Percentiles rank a stretch among this genome's conserved stretches.
phyloP scores from a whole-genome alignment of 1,140 invertebrate genomes.

The Drosophila asahinai region DNA sequence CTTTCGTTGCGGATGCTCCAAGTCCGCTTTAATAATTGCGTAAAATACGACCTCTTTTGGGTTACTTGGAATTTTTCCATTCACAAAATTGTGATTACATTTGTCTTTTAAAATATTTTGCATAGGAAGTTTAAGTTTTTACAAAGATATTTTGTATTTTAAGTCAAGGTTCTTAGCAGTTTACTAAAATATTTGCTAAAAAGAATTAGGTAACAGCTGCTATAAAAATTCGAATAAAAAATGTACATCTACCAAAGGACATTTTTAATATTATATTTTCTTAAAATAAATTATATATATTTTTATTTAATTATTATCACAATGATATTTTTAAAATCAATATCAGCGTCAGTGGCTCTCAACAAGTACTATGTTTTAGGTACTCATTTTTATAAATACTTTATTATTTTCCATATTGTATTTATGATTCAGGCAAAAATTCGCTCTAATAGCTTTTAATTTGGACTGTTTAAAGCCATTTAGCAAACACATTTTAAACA shows the following conservation, averaged over 20 bases:
- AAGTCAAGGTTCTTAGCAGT: background rate
- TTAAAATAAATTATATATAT: too few relatives aligned
- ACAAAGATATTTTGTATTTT: too few relatives aligned
- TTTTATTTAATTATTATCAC: too few relatives aligned
- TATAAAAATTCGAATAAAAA: too few relatives aligned
- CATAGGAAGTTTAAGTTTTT: background rate
- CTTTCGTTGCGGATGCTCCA: slow-evolving; percentile 37
- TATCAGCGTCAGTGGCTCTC: too few relatives aligned
- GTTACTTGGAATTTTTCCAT: background rate
- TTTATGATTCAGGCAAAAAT: background rate
- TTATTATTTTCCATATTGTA: background rate
- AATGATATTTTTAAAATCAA: too few relatives aligned
- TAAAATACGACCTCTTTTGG: background rate
- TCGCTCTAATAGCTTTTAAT: slow-evolving; percentile 7
- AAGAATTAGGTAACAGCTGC: background rate
- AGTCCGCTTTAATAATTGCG: slow-evolving; percentile 6
- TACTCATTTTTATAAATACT: background rate
- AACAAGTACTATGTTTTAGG: too few relatives aligned
- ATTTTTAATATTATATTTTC: too few relatives aligned
- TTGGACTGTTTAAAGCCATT: slow-evolving; percentile 18
- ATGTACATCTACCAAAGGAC: too few relatives aligned
- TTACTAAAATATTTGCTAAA: background rate
- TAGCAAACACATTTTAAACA: slow-evolving; percentile 12
- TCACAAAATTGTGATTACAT: background rate
- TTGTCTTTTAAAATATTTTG: background rate